A percentile compares a stretch with the other conserved stretches of the same genome.
phyloP scores from a whole-genome alignment of 2,797 vertebrate species.

The Anguilla pacifica region DNA sequence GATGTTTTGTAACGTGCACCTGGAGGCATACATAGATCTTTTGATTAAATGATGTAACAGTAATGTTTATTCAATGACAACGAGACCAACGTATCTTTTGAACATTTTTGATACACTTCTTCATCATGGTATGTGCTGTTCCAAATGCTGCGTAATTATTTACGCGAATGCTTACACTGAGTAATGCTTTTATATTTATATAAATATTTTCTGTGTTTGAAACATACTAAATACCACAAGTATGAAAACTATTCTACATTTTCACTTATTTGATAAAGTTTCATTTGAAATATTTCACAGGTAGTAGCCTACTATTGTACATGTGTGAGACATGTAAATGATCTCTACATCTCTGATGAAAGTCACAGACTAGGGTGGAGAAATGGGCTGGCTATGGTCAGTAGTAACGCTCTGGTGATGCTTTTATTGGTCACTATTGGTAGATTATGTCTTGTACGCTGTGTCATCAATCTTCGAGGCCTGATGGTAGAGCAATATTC shows the following conservation, averaged over 20 bases:
- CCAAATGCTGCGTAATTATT: not conserved
- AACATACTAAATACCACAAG: not conserved
- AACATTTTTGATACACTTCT: not conserved
- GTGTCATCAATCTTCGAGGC: not conserved
- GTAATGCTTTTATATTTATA: not conserved
- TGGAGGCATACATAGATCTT: not conserved
- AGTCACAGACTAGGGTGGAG: not conserved
- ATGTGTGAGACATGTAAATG: not conserved
- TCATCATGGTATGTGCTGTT: not conserved
- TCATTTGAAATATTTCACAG: not conserved
- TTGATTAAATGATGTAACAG: not conserved
- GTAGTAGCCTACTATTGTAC: not conserved
- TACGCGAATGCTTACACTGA: not conserved
- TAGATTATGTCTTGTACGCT: not conserved
- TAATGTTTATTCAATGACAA: not conserved
- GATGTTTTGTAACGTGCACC: not conserved
- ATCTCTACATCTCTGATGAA: not conserved
- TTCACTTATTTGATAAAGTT: not conserved
- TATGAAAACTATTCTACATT: not conserved
- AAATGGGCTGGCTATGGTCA: not conserved
- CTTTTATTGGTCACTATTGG: not conserved
- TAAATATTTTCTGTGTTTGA: not conserved
- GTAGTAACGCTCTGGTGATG: not conserved
- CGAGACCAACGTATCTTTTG: not conserved
- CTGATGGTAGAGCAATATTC: not conserved